Evolutionary conservation across 2,113 vertebrate genomes (phyloP).

Genomic region (Planiliza haematocheilus): DNA sequence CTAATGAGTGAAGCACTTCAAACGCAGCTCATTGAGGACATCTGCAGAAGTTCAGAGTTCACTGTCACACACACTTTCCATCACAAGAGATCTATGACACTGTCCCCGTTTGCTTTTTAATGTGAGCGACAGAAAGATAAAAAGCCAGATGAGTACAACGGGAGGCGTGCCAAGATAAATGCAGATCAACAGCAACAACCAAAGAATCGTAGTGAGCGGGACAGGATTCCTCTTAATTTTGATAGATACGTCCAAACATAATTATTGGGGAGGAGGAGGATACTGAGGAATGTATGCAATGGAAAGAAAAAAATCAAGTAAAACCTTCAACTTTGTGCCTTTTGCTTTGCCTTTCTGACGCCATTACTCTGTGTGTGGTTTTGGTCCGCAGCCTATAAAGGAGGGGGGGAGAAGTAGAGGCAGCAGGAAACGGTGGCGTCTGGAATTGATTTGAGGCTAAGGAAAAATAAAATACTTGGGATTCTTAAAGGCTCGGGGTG

Average conservation of each 20-base stretch:
- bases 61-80: neutral
- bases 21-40: slow-evolving; percentile 20
- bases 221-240: neutral
- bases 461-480: slow-evolving; percentile 83
- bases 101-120: slow-evolving; percentile 38
- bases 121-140: slow-evolving; percentile 24
- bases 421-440: slow-evolving; percentile 81
- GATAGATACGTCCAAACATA: slow-evolving; percentile 16
- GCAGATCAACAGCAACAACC: slow-evolving; percentile 31
- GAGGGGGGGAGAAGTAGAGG: slow-evolving; percentile 32
- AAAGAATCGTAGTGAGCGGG: neutral
- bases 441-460: slow-evolving; percentile 85
- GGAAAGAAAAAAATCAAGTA: slow-evolving; percentile 42
- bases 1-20: slow-evolving; percentile 15
- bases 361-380: slow-evolving; percentile 47
- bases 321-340: slow-evolving; percentile 35
- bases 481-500: slow-evolving; percentile 78
- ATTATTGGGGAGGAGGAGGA: slow-evolving; percentile 36
- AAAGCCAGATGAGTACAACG: slow-evolving; percentile 32
- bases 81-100: slow-evolving; percentile 32
- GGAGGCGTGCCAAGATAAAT: slow-evolving; percentile 36
- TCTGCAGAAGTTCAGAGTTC: slow-evolving; percentile 43
- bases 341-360: slow-evolving; percentile 14
- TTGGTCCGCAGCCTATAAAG: slow-evolving; percentile 42
- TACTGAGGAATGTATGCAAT: slow-evolving; percentile 48